Percentiles rank a stretch among this genome's conserved stretches.
Evolutionary conservation across 2,888 invertebrate genomes (phyloP).

Genomic region (Tethea ocularis): DNA sequence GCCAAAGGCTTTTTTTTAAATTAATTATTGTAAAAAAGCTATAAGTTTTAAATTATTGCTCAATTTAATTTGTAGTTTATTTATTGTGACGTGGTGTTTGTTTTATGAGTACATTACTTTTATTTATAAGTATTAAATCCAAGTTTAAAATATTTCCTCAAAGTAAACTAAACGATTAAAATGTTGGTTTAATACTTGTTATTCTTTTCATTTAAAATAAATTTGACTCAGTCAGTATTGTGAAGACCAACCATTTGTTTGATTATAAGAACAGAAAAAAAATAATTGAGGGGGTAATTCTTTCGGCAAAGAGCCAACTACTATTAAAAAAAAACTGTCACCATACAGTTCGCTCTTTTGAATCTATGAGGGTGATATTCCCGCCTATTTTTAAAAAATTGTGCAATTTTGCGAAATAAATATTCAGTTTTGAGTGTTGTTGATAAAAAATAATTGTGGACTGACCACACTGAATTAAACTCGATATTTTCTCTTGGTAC

Average conservation of each 20-base stretch:
- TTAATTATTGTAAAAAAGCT: not conserved
- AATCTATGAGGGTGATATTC: not conserved
- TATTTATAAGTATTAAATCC: not conserved
- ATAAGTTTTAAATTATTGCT: conserved; percentile 9
- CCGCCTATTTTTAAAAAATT: not conserved
- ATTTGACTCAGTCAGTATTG: no score
- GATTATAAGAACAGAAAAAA: no score
- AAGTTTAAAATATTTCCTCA: no score
- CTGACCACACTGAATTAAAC: conserved; percentile 49
- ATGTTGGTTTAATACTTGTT: no score
- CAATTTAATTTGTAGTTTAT: conserved; percentile 14
- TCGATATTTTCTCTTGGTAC: conserved; percentile 71
- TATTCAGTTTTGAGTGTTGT: conserved; percentile 8
- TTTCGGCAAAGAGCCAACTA: not conserved
- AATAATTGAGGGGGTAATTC: no score
- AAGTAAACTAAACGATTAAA: no score
- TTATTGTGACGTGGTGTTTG: conserved; percentile 4
- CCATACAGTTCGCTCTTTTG: not conserved
- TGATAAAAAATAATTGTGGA: conserved; percentile 11
- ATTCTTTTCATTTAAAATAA: no score
- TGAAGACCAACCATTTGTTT: no score
- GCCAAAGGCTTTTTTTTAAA: no score
- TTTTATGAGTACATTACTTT: not conserved
- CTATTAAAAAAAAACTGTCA: not conserved
- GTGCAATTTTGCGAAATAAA: conserved; percentile 2